Evolutionary conservation across 1,140 invertebrate species (phyloP), one percentile per base, ranked within the genome.

Genomic region (Apis laboriosa): DNA sequence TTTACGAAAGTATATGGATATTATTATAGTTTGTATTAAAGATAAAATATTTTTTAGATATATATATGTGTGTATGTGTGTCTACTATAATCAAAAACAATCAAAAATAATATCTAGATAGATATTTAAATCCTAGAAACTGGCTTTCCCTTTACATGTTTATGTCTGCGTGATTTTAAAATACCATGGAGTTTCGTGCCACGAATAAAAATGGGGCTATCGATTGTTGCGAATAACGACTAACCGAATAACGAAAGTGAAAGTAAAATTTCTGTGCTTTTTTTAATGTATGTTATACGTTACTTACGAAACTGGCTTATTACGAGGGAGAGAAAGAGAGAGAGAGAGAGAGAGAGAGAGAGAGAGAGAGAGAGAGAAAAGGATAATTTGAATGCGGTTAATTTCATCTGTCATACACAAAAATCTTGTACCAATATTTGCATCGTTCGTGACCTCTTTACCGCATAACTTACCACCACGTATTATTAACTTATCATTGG

Each of bases 231-330:
- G 63, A 64, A 64, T 64, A 81, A 72, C 66, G 70, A 68, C n/a
- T 72, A 72, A 74, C 56, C 28, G 28, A 60, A 55, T 49, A 68
- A 77, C 64, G 72, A 84, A 77, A 86, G 86, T 81, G 85, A 84
- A 81, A 86, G 86, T 84, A 83, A 58, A 64, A 80, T 76, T 86
- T 88, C 68, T 51, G 49, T 21, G 21, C 64, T 84, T 81, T 79
- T 53, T 21, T 68, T 66, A 34, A 73, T 55, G 53, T 28, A 17
- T 19, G 2, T 34, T 5, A 11, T 0, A 21, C 13, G 7, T 15
- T 73, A 51, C 24, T 75, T 28, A 12, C 56, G n/a, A 43, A 55
- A 55, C 21, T 55, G 53, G 15, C 58, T 64, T 11, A 21, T 67
- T 43, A 58, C 21, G 19, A 68, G 72, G 3, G 3, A 34, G 34